Evolutionary conservation across 2,888 invertebrate species (phyloP), one percentile per base, ranked within the genome.

Genomic region (Uloborus plumipes): DNA sequence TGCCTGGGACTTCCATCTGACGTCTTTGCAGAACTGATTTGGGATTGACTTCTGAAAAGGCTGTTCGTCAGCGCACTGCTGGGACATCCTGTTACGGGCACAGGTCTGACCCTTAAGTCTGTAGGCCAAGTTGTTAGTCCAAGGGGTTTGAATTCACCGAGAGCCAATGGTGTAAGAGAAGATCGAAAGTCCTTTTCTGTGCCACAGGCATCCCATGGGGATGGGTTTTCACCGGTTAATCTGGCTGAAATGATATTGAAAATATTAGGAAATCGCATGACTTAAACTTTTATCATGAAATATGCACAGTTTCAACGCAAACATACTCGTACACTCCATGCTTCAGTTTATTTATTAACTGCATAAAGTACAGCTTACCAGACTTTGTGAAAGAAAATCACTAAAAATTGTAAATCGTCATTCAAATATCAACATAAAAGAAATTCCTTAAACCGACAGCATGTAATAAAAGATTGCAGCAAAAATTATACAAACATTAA

Each of bases 91-190:
- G 80, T 55, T 16, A 76, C 71, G 7, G 76, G 76, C n/a, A 82
- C 55, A 16, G 82, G 76, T 20, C 76, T 65, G 15, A 76, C 71
- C 2, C 76, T 59, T 11, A 82, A 61, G 55, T 82, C 82, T 15
- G 82, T 76, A 3, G 82, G 82, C 82, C 82, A 82, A 1, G 76
- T 50, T 9, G 82, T 51, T 9, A 82, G 61, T 14, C 82, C 66
- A n/a, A 82, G 50, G 1, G 82, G 71, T 22, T 75, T 74, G 72
- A 76, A 75, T 7, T 81, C 80, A 20, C 74, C 70, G 15, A 81
- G 64, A 16, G 80, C 31, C 16, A 78, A 58, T 9, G 77, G 71
- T 1, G 80, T 64, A 0, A 74, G 50, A 0, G 80, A 75, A 14
- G 80, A 55, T 1, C 80, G 73, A n/a, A 73, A 47, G 14, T 74